A percentile compares a stretch with the other conserved stretches of the same genome.
Evolutionary conservation across 2,888 invertebrate species (phyloP).

Genomic region (Stomorhina lunata): DNA sequence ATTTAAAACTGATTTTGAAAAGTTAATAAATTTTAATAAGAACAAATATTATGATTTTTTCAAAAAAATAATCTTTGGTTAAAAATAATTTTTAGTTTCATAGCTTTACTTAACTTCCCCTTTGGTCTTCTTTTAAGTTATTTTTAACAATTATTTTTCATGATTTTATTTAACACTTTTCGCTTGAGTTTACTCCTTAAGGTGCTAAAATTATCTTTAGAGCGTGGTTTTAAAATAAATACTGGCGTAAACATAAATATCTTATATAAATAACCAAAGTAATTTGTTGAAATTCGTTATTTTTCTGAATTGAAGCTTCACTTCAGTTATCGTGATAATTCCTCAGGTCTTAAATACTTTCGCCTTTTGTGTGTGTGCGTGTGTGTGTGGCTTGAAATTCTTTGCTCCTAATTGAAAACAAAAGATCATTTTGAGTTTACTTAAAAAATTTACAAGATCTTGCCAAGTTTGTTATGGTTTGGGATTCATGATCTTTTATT

Average conservation of each 20-base stretch:
- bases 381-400: background rate
- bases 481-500: background rate
- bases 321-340: background rate
- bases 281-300: background rate
- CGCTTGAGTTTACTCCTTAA: background rate
- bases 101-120: too few species aligned
- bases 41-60: too few species aligned
- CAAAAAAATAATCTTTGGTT: too few species aligned
- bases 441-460: constrained; percentile 39
- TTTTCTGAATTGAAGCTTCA: constrained; percentile 5
- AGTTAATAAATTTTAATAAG: too few species aligned
- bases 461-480: constrained; percentile 29
- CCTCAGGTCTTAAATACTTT: background rate
- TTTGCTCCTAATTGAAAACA: background rate
- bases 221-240: background rate
- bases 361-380: too few species aligned
- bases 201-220: constrained; percentile 21
- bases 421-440: background rate
- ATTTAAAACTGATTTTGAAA: constrained; percentile 2
- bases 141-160: too few species aligned
- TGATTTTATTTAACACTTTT: too few species aligned
- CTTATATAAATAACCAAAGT: background rate
- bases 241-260: background rate
- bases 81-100: too few species aligned
- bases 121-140: too few species aligned